Conservation (phyloP, 30 jellyfish, hydroid and myxozoan genomes). For the Pseudorhiza aurosa region DNA sequence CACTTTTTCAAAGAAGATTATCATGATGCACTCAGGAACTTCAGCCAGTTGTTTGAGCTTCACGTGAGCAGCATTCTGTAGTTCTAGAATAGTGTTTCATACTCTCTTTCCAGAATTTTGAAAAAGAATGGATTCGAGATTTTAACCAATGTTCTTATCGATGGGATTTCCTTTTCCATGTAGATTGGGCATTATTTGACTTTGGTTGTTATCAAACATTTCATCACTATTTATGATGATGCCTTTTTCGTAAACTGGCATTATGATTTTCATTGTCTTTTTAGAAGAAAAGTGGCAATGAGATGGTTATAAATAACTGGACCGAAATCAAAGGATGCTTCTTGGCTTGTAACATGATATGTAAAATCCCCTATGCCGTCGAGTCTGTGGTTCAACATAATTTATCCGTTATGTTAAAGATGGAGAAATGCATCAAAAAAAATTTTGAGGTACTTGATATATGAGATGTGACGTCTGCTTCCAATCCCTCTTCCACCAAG, state of each 20-base stretch:
- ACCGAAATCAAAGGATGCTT: constrained; percentile 29
- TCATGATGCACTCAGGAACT: constrained; percentile 29
- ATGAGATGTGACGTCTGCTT: no score
- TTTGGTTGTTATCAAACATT: no score
- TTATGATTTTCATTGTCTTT: neutral
- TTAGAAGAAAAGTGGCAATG: neutral
- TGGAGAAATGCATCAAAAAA: constrained; percentile 12
- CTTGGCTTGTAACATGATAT: constrained; percentile 36
- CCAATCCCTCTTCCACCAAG: no score
- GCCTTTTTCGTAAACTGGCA: no score
- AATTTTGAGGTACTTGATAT: constrained; percentile 55
- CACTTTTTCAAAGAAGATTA: constrained; percentile 54
- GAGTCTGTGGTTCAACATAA: neutral
- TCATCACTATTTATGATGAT: no score
- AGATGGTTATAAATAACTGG: neutral
- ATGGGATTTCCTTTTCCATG: no score
- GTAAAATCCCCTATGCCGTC: constrained; percentile 9
- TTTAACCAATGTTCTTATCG: no score
- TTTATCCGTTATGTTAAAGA: constrained; percentile 4
- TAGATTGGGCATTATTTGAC: no score
- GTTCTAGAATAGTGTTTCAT: no score
- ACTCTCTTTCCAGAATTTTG: no score
- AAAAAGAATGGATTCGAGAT: no score
- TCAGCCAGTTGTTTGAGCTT: constrained; percentile 19
- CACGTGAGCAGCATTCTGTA: no score